Percentiles rank a stretch among this genome's conserved stretches.
Evolutionary conservation across 1,140 invertebrate genomes (phyloP).

Genomic region (Chironomus tepperi): DNA sequence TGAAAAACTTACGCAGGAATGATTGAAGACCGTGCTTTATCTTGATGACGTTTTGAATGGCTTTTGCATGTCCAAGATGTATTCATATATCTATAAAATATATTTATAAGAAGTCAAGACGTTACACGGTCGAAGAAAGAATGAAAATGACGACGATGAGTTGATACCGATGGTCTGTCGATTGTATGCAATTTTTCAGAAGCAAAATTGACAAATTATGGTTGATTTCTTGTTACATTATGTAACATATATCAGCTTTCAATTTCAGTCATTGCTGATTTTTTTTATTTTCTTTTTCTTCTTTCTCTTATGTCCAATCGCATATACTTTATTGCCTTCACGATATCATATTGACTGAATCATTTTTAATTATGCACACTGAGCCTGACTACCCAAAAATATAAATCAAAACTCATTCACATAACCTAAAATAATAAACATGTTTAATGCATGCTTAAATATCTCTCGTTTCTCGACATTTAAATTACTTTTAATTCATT

Average conservation of each 20-base stretch:
- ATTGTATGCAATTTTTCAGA: no score
- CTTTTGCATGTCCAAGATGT: not conserved
- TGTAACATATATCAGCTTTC: slow-evolving; percentile 13
- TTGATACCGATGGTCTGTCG: no score
- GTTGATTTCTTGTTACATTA: not conserved
- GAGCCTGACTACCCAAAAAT: not conserved
- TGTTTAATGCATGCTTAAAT: not conserved
- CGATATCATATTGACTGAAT: no score
- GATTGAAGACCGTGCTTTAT: slow-evolving; percentile 12
- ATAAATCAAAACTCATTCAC: not conserved
- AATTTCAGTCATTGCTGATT: not conserved
- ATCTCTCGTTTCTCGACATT: no score
- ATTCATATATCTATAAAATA: no score
- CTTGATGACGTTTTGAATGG: slow-evolving; percentile 3
- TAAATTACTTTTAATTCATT: no score
- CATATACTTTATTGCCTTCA: not conserved
- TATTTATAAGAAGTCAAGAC: not conserved
- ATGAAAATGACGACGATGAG: not conserved
- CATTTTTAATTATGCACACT: no score
- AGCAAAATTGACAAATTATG: no score
- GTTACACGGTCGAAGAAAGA: not conserved
- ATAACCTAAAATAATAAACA: not conserved
- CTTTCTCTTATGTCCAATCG: not conserved
- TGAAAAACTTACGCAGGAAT: not conserved
- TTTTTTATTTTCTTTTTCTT: no score